Evolutionary conservation across 2,113 vertebrate genomes (phyloP).

Genomic region (Oryzias melastigma): DNA sequence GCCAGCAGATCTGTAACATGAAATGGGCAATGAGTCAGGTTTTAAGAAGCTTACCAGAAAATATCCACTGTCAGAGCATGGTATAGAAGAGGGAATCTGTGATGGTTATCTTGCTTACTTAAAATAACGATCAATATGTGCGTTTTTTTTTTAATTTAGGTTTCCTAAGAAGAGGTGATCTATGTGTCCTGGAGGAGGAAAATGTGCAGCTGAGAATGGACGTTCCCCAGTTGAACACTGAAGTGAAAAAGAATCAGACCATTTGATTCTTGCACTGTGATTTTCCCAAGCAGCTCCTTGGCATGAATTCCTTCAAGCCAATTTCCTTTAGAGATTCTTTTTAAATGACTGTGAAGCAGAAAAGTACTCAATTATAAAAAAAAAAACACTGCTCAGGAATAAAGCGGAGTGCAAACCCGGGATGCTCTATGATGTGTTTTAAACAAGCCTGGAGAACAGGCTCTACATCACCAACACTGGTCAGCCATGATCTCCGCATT

Average conservation of each 20-base stretch:
- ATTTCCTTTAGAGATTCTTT: background rate
- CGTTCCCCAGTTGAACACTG: conserved; percentile 9
- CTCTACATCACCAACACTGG: conserved; percentile 51
- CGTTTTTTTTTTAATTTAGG: conserved; percentile 35
- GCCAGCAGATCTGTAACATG: background rate
- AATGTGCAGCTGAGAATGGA: background rate
- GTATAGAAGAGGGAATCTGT: no score
- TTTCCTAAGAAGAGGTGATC: conserved; percentile 25
- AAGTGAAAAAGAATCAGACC: conserved; percentile 8
- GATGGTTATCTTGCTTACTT: no score
- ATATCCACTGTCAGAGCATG: no score
- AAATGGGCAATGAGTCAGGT: background rate
- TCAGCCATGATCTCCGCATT: conserved; percentile 52
- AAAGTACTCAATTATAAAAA: conserved; percentile 2
- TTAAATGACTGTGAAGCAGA: conserved; percentile 6
- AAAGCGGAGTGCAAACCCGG: conserved; percentile 7
- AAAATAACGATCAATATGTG: no score
- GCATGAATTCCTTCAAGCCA: conserved; percentile 19
- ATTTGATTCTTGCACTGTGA: background rate
- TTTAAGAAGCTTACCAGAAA: background rate
- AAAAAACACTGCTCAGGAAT: background rate
- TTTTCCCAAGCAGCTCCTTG: conserved; percentile 3
- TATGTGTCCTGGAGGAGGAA: conserved; percentile 1
- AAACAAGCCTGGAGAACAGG: conserved; percentile 19
- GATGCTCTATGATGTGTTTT: conserved; percentile 29